Percentiles rank a stretch among this genome's conserved stretches.
Conservation (phyloP, 2,113 vertebrate genomes). For the Etheostoma spectabile region DNA sequence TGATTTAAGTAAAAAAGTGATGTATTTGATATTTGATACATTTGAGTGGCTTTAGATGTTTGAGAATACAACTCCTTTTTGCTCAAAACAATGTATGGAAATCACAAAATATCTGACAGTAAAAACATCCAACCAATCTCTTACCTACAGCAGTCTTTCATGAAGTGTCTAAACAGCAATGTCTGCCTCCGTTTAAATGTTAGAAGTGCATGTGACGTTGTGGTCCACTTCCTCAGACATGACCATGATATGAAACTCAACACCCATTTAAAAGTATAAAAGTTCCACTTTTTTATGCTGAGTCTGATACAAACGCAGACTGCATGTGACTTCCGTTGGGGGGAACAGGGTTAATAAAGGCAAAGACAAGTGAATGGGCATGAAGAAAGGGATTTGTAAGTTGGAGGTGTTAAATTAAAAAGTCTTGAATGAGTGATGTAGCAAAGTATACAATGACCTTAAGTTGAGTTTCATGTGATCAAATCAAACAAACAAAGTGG, state of each 20-base stretch:
- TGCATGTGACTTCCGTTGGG: slow-evolving; percentile 69
- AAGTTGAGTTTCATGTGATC: neutral
- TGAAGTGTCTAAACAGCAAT: slow-evolving; percentile 14
- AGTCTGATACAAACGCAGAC: slow-evolving; percentile 64
- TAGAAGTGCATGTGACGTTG: slow-evolving; percentile 52
- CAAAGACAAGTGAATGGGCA: slow-evolving; percentile 25
- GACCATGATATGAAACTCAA: slow-evolving; percentile 68
- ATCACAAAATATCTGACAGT: neutral
- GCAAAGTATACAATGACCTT: slow-evolving; percentile 7
- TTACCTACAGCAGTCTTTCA: slow-evolving; percentile 65
- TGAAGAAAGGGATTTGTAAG: slow-evolving; percentile 1
- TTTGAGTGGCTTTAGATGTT: neutral
- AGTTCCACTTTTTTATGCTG: slow-evolving; percentile 83
- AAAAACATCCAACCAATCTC: slow-evolving; percentile 13
- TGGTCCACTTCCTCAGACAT: slow-evolving; percentile 67
- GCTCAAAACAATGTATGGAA: neutral
- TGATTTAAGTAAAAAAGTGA: neutral
- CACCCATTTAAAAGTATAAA: slow-evolving; percentile 21
- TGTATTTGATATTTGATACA: no score
- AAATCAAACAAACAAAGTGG: neutral
- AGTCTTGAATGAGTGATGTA: neutral
- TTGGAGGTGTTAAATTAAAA: neutral
- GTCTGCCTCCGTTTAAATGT: slow-evolving; percentile 51
- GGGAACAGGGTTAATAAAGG: slow-evolving; percentile 28
- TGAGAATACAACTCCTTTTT: neutral